phyloP scores from a whole-genome alignment of 2,888 invertebrate species.

The Cynaeus angustus region DNA sequence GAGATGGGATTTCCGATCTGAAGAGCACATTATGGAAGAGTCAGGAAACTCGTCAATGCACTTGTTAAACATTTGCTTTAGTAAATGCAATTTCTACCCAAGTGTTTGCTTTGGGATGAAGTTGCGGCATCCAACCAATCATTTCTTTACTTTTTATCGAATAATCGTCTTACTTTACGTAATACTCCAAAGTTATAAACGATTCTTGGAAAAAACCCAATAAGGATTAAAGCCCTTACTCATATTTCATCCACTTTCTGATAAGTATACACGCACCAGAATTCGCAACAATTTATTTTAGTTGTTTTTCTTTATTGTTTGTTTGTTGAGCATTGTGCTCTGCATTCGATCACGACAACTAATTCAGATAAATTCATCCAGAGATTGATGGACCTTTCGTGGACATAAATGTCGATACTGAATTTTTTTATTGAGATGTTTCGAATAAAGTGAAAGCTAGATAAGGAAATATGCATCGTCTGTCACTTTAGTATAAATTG shows the following conservation, averaged over 20 bases:
- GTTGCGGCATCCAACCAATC: neutral
- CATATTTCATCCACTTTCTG: conserved; percentile 14
- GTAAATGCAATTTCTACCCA: conserved; percentile 24
- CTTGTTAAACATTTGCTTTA: conserved; percentile 33
- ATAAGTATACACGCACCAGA: conserved; percentile 1
- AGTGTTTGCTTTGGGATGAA: conserved; percentile 16
- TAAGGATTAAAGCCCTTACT: neutral
- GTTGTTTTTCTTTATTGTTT: conserved; percentile 14
- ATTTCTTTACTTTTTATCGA: conserved; percentile 1
- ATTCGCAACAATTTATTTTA: neutral
- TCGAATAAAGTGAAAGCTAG: neutral
- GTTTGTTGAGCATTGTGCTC: neutral
- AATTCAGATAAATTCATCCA: neutral
- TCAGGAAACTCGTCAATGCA: conserved; percentile 11
- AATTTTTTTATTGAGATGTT: neutral
- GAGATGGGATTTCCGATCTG: conserved; percentile 10
- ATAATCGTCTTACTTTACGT: too few relatives aligned
- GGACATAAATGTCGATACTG: neutral
- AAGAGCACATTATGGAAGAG: conserved; percentile 16
- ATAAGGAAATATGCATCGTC: conserved; percentile 11
- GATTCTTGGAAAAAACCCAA: conserved; percentile 10
- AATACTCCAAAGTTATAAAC: too few relatives aligned
- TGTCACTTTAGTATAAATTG: conserved; percentile 6
- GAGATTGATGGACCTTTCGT: neutral
- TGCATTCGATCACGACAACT: neutral